These are phyloP conservation scores for Oreochromis niloticus DNA, from an alignment of 2,113 vertebrate genomes.

Conservation along the genomic window DNA sequence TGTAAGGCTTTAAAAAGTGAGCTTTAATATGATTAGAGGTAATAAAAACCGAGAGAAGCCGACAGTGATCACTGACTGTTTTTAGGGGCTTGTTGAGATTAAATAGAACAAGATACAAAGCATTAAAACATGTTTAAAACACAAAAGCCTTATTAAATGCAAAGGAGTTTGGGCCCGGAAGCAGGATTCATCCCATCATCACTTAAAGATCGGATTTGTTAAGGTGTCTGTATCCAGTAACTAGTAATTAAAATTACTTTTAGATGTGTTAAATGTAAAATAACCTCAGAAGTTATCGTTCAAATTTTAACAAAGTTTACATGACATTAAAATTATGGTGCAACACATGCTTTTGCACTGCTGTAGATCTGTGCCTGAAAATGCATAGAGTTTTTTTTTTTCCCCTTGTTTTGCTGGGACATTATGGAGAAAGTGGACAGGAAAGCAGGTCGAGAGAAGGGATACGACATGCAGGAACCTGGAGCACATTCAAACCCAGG, in stretches of 20 bases:
- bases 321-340: background rate
- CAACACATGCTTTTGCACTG: background rate
- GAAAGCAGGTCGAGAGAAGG: background rate
- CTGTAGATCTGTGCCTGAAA: background rate
- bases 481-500: background rate
- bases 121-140: background rate
- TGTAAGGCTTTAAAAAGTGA: fast-evolving
- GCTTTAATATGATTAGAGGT: background rate
- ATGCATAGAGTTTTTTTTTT: background rate
- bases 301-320: background rate
- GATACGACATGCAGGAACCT: background rate
- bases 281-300: background rate
- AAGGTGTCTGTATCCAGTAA: background rate
- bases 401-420: background rate
- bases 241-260: background rate
- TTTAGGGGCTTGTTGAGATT: background rate
- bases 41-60: background rate
- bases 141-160: background rate
- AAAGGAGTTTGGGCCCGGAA: background rate
- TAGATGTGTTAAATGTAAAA: background rate
- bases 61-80: background rate
- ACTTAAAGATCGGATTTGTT: background rate
- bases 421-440: background rate
- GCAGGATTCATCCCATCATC: background rate
- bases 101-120: background rate